Percentiles rank a stretch among this genome's conserved stretches.
Evolutionary conservation across 2,797 vertebrate genomes (phyloP).

Genomic region (Macrochelys suwanniensis): DNA sequence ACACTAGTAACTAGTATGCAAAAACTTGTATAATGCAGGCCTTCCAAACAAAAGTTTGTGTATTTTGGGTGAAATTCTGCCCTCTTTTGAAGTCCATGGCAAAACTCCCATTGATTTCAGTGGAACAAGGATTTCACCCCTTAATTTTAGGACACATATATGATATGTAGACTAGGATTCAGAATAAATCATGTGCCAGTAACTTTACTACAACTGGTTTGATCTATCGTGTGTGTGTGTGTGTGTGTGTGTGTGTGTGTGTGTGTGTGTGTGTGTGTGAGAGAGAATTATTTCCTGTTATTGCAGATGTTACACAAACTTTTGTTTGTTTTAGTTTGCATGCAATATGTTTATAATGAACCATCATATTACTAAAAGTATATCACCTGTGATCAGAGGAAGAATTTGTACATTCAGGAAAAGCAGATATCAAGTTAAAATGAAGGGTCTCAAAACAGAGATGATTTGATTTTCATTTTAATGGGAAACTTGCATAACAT

Average conservation of each 20-base stretch:
- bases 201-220: neutral
- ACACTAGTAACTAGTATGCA: neutral
- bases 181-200: neutral
- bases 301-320: neutral
- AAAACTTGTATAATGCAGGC: slow-evolving; percentile 13
- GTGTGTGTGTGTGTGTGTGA: neutral
- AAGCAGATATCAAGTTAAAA: slow-evolving; percentile 4
- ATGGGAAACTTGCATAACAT: neutral
- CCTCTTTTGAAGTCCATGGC: neutral
- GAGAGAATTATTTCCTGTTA: neutral
- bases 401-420: slow-evolving; percentile 66
- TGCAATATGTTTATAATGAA: slow-evolving; percentile 67
- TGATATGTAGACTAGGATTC: neutral
- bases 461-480: slow-evolving; percentile 6
- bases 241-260: neutral
- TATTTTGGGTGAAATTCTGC: slow-evolving; percentile 46
- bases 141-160: neutral
- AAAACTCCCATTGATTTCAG: slow-evolving; percentile 34
- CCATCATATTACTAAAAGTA: slow-evolving; percentile 58
- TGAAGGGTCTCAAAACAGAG: slow-evolving; percentile 15
- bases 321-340: neutral
- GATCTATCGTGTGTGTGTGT: neutral
- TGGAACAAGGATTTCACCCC: neutral
- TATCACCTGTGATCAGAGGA: slow-evolving; percentile 81
- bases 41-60: slow-evolving; percentile 56